phyloP scores from a whole-genome alignment of 2,888 invertebrate species.

The Eudasyphora cyanicolor region DNA sequence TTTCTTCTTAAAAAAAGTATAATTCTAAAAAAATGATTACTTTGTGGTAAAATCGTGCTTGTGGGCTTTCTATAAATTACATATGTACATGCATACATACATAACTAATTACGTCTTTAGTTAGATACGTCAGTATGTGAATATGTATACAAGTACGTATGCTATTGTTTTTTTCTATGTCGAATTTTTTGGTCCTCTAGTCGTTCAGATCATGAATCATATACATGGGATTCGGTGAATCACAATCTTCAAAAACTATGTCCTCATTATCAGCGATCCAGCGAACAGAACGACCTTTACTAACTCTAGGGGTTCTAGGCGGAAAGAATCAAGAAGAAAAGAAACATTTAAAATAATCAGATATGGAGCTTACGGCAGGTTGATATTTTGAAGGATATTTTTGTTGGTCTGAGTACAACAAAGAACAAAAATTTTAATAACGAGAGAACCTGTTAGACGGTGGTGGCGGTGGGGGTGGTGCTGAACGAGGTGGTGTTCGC shows the following conservation, averaged over 20 bases:
- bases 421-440: slow-evolving; percentile 70
- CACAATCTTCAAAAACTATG: slow-evolving; percentile 77
- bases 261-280: slow-evolving; percentile 77
- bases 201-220: slow-evolving; percentile 63
- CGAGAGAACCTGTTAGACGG: slow-evolving; percentile 78
- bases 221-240: slow-evolving; percentile 74
- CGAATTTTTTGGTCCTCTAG: slow-evolving; percentile 30
- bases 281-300: slow-evolving; percentile 76
- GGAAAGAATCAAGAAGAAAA: slow-evolving; percentile 57
- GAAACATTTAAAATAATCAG: slow-evolving; percentile 58
- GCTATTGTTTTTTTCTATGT: neutral
- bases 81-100: neutral
- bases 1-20: slow-evolving; percentile 23
- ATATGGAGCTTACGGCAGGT: slow-evolving; percentile 26
- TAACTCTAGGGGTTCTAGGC: slow-evolving; percentile 68
- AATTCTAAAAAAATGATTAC: slow-evolving; percentile 23
- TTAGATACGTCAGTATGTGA: neutral
- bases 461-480: slow-evolving; percentile 78
- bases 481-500: slow-evolving; percentile 77
- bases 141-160: neutral
- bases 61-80: slow-evolving; percentile 24
- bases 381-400: slow-evolving; percentile 25
- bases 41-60: slow-evolving; percentile 60
- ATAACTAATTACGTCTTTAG: neutral
- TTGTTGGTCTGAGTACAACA: slow-evolving; percentile 1